A percentile compares a stretch with the other conserved stretches of the same genome.
phyloP scores from a whole-genome alignment of 2,888 invertebrate species.

The Harmothoe impar region DNA sequence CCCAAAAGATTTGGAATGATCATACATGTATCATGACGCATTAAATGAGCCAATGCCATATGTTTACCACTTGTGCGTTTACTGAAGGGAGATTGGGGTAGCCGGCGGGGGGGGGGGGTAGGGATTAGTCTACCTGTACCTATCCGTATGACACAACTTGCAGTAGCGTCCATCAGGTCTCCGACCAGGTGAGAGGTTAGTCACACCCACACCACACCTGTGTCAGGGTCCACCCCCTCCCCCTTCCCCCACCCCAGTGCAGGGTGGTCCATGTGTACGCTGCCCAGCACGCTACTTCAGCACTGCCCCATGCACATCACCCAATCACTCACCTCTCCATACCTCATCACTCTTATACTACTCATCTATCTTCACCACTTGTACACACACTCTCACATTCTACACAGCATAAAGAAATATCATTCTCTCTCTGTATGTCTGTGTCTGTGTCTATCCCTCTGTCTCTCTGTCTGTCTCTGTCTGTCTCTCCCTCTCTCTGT shows the following conservation, averaged over 20 bases:
- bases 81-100: too few relatives aligned
- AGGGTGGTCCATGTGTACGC: neutral
- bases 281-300: neutral
- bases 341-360: too few relatives aligned
- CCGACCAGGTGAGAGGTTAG: slow-evolving; percentile 13
- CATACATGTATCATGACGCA: neutral
- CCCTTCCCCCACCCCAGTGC: neutral
- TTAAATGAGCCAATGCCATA: too few relatives aligned
- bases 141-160: neutral
- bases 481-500: too few relatives aligned
- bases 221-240: neutral
- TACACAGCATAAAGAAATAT: too few relatives aligned
- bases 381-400: neutral
- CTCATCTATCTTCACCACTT: neutral
- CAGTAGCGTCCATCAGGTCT: neutral
- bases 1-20: neutral
- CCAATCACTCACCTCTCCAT: too few relatives aligned
- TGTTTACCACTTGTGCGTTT: too few relatives aligned
- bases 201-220: neutral
- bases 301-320: neutral
- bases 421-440: too few relatives aligned
- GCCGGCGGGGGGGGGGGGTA: too few relatives aligned
- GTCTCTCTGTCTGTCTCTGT: too few relatives aligned
- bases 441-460: too few relatives aligned
- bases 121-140: neutral